phyloP scores from a whole-genome alignment of 2,888 invertebrate species.

The Melipona bicolor region DNA sequence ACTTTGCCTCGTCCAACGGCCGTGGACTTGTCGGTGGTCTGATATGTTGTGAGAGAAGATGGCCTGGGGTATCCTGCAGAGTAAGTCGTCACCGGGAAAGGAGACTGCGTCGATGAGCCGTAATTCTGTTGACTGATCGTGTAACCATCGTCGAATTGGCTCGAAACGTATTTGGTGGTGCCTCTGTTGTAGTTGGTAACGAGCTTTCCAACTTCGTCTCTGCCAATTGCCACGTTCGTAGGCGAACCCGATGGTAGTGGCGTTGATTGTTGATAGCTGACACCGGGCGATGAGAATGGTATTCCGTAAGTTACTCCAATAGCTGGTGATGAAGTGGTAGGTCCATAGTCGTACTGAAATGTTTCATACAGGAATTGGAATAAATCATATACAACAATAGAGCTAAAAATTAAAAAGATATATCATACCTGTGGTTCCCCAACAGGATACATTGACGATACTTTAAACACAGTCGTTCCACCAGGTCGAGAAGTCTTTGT shows the following conservation, averaged over 20 bases:
- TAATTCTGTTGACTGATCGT: constrained; percentile 43
- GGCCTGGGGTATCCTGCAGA: constrained; percentile 66
- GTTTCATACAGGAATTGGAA: no score
- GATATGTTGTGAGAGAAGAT: constrained; percentile 63
- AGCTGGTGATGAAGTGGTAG: constrained; percentile 53
- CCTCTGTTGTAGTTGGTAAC: constrained; percentile 76
- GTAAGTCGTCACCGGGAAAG: constrained; percentile 70
- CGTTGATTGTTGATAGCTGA: constrained; percentile 49
- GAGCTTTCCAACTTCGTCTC: constrained; percentile 67
- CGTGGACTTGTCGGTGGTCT: constrained; percentile 67
- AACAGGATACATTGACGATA: constrained; percentile 45
- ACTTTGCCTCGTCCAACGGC: constrained; percentile 84
- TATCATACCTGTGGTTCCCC: constrained; percentile 41
- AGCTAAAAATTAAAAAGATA: no score
- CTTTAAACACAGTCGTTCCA: constrained; percentile 40
- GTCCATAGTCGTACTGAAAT: constrained; percentile 38
- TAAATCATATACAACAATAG: background rate
- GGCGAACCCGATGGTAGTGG: constrained; percentile 50
- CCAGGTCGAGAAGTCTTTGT: constrained; percentile 30
- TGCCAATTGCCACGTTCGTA: constrained; percentile 60
- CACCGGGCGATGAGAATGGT: constrained; percentile 68
- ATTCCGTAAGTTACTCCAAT: constrained; percentile 70
- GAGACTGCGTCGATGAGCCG: constrained; percentile 41
- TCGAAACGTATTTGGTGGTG: constrained; percentile 73
- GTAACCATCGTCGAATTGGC: constrained; percentile 60